phyloP scores from a whole-genome alignment of 2,113 vertebrate genomes.

The Pelecanus crispus region DNA sequence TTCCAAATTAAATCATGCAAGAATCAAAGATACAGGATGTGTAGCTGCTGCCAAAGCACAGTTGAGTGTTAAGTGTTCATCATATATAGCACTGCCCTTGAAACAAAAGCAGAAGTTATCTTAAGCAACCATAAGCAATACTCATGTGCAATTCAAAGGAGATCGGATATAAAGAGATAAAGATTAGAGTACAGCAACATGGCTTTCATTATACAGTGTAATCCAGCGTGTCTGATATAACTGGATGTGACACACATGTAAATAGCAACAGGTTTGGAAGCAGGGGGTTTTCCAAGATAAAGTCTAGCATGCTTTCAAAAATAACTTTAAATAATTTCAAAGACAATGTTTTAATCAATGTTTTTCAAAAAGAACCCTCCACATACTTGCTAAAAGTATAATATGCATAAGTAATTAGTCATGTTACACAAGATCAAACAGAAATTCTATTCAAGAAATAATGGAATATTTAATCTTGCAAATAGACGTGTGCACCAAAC shows the following conservation, averaged over 20 bases:
- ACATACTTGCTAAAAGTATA: not conserved
- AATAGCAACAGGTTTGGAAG: slow-evolving; percentile 50
- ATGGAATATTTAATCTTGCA: not conserved
- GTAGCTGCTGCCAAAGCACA: not conserved
- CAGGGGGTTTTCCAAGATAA: not conserved
- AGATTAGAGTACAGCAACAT: slow-evolving; percentile 60
- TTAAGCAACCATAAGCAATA: slow-evolving; percentile 59
- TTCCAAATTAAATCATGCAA: not conserved
- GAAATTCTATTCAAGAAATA: not conserved
- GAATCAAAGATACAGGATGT: not conserved
- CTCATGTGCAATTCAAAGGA: slow-evolving; percentile 51
- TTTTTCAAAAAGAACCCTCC: not conserved
- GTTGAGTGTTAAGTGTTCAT: not conserved
- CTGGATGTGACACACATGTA: slow-evolving; percentile 39
- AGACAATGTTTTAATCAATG: not conserved
- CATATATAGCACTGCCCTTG: slow-evolving; percentile 15
- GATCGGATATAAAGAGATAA: slow-evolving; percentile 63
- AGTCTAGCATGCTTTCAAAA: not conserved
- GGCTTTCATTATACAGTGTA: slow-evolving; percentile 55
- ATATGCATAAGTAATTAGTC: not conserved
- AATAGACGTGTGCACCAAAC: not conserved
- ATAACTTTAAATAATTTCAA: not conserved
- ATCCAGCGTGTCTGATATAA: slow-evolving; percentile 53
- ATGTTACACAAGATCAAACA: not conserved
- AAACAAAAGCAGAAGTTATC: slow-evolving; percentile 51